These are phyloP conservation scores for Dione juno DNA, from an alignment of 2,888 invertebrate species.

Conservation along the genomic window DNA sequence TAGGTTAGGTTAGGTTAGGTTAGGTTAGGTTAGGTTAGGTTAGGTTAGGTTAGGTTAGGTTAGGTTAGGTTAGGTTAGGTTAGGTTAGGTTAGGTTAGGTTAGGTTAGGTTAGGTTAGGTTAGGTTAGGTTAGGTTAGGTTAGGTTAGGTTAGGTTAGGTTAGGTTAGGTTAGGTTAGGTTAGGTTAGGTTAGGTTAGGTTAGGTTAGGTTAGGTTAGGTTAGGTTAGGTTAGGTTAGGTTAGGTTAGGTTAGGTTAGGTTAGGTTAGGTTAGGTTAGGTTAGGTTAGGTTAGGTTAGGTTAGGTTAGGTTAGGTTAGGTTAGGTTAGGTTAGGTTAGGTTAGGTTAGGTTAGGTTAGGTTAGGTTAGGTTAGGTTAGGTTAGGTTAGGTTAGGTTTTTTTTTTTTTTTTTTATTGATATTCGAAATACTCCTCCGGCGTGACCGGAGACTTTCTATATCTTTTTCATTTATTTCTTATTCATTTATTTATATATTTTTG, in stretches of 20 bases:
- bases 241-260: slow-evolving; percentile 50
- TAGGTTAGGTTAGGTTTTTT: slow-evolving; percentile 47
- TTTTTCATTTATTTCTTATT: no score
- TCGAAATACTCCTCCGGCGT: no score
- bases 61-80: slow-evolving; percentile 36
- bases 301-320: slow-evolving; percentile 50
- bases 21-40: slow-evolving; percentile 31
- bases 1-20: slow-evolving; percentile 37
- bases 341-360: slow-evolving; percentile 51
- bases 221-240: slow-evolving; percentile 47
- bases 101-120: slow-evolving; percentile 40
- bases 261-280: slow-evolving; percentile 50
- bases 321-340: slow-evolving; percentile 51
- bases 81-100: slow-evolving; percentile 38
- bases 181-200: slow-evolving; percentile 46
- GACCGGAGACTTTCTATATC: no score
- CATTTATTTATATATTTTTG: no score
- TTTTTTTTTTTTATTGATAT: no score
- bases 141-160: slow-evolving; percentile 42
- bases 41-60: slow-evolving; percentile 22
- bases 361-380: slow-evolving; percentile 42
- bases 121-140: slow-evolving; percentile 39
- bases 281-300: slow-evolving; percentile 50
- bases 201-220: slow-evolving; percentile 48
- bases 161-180: slow-evolving; percentile 41